Conservation (phyloP, 2,888 invertebrate species). For the Coremacera marginata region DNA sequence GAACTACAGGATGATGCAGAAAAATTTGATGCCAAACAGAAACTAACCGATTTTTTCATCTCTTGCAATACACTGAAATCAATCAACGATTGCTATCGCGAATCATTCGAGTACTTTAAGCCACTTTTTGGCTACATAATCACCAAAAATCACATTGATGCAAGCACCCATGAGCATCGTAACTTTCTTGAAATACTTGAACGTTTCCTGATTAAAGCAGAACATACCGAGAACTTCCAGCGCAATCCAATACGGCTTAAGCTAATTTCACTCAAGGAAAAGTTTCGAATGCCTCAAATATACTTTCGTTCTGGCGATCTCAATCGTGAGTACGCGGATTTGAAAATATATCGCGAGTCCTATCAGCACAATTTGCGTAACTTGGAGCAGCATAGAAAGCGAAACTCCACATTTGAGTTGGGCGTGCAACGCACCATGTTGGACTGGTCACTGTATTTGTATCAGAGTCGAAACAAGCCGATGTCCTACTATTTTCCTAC, state of each 20-base stretch:
- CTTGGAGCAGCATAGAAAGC: conserved; percentile 56
- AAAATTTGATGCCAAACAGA: conserved; percentile 64
- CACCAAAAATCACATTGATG: conserved; percentile 55
- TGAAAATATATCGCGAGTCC: conserved; percentile 61
- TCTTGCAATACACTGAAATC: conserved; percentile 61
- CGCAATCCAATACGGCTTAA: conserved; percentile 53
- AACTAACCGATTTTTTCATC: conserved; percentile 62
- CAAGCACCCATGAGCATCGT: conserved; percentile 53
- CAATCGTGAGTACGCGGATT: conserved; percentile 56
- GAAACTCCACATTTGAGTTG: conserved; percentile 58
- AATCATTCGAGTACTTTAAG: conserved; percentile 63
- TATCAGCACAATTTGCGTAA: conserved; percentile 63
- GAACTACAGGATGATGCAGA: conserved; percentile 59
- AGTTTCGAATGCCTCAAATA: conserved; percentile 55
- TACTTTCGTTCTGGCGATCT: conserved; percentile 59
- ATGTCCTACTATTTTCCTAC: conserved; percentile 66
- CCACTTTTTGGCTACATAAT: conserved; percentile 65
- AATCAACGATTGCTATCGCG: conserved; percentile 64
- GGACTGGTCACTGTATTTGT: conserved; percentile 64
- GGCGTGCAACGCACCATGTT: conserved; percentile 61
- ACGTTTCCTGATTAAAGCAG: conserved; percentile 53
- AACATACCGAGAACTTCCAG: conserved; percentile 48
- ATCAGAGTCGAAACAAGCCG: conserved; percentile 64
- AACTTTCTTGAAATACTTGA: conserved; percentile 57
- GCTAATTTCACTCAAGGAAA: conserved; percentile 54